Conservation (phyloP, 2,888 invertebrate species). For the Macrosiphum euphorbiae region DNA sequence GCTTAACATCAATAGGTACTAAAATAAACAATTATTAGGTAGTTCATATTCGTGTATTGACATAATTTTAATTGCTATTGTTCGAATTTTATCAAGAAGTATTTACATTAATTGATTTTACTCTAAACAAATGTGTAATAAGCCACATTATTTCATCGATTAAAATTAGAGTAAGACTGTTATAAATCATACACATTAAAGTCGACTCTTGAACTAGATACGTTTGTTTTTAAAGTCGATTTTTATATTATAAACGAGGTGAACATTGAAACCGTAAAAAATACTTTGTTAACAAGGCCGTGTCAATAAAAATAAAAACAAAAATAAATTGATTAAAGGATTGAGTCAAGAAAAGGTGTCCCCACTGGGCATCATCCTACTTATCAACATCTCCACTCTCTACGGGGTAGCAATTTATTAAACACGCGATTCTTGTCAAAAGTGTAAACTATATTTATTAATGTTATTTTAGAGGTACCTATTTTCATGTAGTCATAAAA, state of each 20-base stretch:
- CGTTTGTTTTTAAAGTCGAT: background rate
- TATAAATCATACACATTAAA: background rate
- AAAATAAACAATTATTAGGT: background rate
- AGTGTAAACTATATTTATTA: slow-evolving; percentile 22
- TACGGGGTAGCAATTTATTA: slow-evolving; percentile 29
- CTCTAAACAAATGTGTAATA: background rate
- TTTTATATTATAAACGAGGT: background rate
- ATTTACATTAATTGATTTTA: background rate
- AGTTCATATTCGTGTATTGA: background rate
- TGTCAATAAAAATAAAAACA: slow-evolving; percentile 44
- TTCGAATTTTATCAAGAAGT: background rate
- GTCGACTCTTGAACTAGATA: background rate
- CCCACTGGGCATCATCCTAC: slow-evolving; percentile 15
- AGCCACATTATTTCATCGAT: background rate
- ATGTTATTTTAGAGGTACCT: background rate
- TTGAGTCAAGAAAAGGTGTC: background rate
- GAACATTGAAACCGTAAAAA: background rate
- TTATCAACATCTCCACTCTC: background rate
- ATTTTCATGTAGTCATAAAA: background rate
- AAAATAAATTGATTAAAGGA: slow-evolving; percentile 45
- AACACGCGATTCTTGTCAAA: slow-evolving; percentile 1
- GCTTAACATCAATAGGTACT: background rate
- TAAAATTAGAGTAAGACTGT: background rate
- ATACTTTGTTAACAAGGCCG: background rate
- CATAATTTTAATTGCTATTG: background rate